Evolutionary conservation across 2,113 vertebrate species (phyloP).

Genomic region (Melanerpes aurifrons): DNA sequence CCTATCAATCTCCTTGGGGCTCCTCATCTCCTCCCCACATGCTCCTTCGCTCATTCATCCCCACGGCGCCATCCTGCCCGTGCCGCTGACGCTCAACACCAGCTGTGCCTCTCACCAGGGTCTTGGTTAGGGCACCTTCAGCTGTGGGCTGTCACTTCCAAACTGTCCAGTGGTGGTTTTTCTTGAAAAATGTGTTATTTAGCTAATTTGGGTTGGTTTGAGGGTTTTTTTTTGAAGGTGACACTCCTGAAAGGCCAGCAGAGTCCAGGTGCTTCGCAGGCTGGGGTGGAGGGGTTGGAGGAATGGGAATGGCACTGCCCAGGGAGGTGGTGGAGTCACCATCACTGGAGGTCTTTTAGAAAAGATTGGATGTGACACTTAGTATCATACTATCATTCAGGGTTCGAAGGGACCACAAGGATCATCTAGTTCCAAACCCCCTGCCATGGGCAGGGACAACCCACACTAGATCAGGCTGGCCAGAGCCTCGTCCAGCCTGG

Average conservation of each 20-base stretch:
- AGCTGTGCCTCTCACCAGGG: neutral
- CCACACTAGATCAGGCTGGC: no score
- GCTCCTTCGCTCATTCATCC: neutral
- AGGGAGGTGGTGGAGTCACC: no score
- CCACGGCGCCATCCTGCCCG: neutral
- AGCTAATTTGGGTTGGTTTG: no score
- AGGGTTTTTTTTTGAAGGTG: neutral
- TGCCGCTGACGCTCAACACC: fast-evolving
- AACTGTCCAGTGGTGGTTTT: fast-evolving
- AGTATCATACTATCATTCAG: no score
- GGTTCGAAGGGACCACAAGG: no score
- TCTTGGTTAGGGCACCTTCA: neutral
- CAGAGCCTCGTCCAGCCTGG: no score
- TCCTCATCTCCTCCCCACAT: neutral
- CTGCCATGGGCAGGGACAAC: no score
- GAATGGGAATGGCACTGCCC: no score
- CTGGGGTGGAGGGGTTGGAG: neutral
- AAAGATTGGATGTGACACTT: no score
- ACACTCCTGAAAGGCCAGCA: neutral
- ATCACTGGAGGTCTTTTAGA: no score
- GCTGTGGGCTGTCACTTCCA: neutral
- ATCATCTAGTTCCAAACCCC: no score
- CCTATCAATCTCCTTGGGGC: slow-evolving; percentile 48
- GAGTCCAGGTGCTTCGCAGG: neutral
- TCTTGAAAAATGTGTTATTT: fast-evolving